A percentile compares a stretch with the other conserved stretches of the same genome.
These are phyloP conservation scores for Shargacucullia verbasci DNA, from an alignment of 2,888 invertebrate genomes.

Conservation along the genomic window DNA sequence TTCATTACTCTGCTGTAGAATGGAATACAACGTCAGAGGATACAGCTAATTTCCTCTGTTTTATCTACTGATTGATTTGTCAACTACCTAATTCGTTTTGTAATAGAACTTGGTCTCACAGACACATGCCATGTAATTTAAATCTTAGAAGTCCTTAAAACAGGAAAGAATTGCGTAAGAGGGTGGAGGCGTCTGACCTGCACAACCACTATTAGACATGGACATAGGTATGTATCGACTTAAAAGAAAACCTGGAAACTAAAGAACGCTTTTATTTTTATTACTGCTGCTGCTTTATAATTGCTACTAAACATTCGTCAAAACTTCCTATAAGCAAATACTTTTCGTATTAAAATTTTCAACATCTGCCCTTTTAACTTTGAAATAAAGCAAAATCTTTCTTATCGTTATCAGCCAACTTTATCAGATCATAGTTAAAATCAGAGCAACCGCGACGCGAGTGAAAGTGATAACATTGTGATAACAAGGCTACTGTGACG, in stretches of 20 bases:
- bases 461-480: constrained; percentile 68
- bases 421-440: constrained; percentile 45
- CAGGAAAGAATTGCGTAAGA: no score
- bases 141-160: no score
- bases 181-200: no score
- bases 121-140: no score
- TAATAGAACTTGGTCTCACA: no score
- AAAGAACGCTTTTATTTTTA: no score
- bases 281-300: no score
- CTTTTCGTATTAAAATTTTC: not conserved
- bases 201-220: no score
- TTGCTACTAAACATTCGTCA: no score
- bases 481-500: constrained; percentile 47
- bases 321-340: no score
- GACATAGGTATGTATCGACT: no score
- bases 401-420: constrained; percentile 21
- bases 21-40: constrained; percentile 31
- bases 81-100: constrained; percentile 10
- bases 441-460: constrained; percentile 23
- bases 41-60: constrained; percentile 32
- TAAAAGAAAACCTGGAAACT: no score
- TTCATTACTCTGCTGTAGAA: constrained; percentile 50
- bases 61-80: constrained; percentile 42
- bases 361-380: not conserved
- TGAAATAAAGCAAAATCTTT: constrained; percentile 1